Base-by-base conservation (phyloP, 2,797 vertebrate genomes). In the Cossypha caffra region DNA sequence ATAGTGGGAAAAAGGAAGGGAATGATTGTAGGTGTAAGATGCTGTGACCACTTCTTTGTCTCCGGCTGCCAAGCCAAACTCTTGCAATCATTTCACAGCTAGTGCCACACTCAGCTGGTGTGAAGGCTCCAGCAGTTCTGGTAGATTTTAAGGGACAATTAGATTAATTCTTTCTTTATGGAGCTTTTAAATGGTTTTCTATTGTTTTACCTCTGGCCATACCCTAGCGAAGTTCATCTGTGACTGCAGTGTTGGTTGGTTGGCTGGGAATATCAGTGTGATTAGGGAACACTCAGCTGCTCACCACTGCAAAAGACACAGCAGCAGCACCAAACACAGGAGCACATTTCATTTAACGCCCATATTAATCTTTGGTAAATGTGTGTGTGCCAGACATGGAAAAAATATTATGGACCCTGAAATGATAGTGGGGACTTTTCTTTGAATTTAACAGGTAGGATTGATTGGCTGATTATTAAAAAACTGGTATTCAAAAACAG, bases 1-100 rank as follows among this genome's bases (percentile, higher is more conserved):
- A 31, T 8, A 75, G 33, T 11, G 23, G 47, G 58, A 33, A 76
- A 62, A 82, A 55, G 4, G 16, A 74, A 9, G 15, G 12, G 20
- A 59, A 86, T 42, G 28, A 58, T n/a, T 50, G 3, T 9, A 74
- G 42, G 8, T 10, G 6, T 51, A 82, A 86, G 31, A 57, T 42
- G 33, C 43, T 86, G 33, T 68, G 38, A 64, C 14, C 50, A 66
- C 25, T 76, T 54, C 31, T 86, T 61, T 71, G 31, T 61, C 10
- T 8, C 24, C n/a, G 66, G 11, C 48, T 86, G 48, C 38, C 25
- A 74, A 67, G 40, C 5, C n/a, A 87, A 73, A 79, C 55, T 93
- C 77, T 94, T 78, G 81, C 66, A 94, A 45, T 71, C 75, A 78
- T 92, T 97, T 87, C n/a, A 19, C 81, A 92, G 76, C 18, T 83